Evolutionary conservation across 2,797 vertebrate genomes (phyloP), one percentile per base, ranked within the genome.

Genomic region (Lateolabrax maculatus): DNA sequence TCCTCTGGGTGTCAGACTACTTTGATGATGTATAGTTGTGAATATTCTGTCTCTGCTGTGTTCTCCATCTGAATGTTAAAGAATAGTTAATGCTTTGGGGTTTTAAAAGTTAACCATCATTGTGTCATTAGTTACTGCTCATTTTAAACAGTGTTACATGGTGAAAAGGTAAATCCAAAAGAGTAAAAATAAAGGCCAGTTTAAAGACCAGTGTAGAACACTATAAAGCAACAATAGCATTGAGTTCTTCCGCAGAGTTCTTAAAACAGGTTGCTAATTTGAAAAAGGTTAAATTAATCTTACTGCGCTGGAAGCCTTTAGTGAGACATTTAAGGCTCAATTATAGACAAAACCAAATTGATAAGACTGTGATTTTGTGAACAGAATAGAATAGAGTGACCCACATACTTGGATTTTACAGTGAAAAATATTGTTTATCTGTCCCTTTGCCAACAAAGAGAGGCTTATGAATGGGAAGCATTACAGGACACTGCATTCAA

Each of bases 401-500:
- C 78, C 80, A 81, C 25, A 23, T 31, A 55, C 57, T 68, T 66
- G 36, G 61, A 79, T 57, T 69, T 77, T 36, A 36, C 37, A 69
- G 58, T 18, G 51, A 83, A 71, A 25, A 67, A 49, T 55, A 52
- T 44, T 56, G 77, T 81, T 80, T 53, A 67, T 84, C 67, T 52
- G 43, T 46, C 63, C 53, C 48, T 69, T 57, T 48, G 57, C 55
- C 68, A 71, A 57, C 63, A 82, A 81, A 75, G 29, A 64, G 23
- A 65, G 27, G 52, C 37, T 72, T 31, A 51, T 76, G 62, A 87
- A 87, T 60, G 12, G 65, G 51, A 68, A 41, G 67, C 78, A 80
- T 86, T 84, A 66, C 39, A 85, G 58, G 58, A 76, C 4, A 21
- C 41, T n/a, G 51, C 80, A 87, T 44, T 80, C 70, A 87, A 79